Conservation (phyloP, 2,113 vertebrate genomes). For the Pterocles burchelli region DNA sequence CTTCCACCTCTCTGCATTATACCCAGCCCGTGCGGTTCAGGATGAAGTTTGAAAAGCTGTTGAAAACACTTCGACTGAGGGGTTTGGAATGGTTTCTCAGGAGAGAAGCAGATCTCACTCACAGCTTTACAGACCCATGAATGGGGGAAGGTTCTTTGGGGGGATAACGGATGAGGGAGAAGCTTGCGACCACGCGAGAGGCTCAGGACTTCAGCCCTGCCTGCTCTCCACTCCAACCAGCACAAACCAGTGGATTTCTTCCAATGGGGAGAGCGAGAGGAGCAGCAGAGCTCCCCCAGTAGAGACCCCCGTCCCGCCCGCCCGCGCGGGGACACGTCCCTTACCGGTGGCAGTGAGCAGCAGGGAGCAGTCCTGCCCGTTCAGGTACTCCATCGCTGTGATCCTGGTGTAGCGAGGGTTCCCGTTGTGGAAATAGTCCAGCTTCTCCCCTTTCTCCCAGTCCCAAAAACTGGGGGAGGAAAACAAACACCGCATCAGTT, state of each 20-base stretch:
- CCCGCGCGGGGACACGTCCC: accelerated
- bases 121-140: neutral
- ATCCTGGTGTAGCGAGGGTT: slow-evolving; percentile 96
- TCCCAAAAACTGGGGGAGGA: slow-evolving; percentile 88
- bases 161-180: neutral
- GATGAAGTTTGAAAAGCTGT: neutral
- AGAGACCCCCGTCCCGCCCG: neutral
- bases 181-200: neutral
- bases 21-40: neutral
- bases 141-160: neutral
- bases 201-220: neutral
- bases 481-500: neutral
- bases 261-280: too few relatives aligned
- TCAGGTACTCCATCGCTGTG: slow-evolving; percentile 97
- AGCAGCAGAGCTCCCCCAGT: too few relatives aligned
- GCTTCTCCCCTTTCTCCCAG: slow-evolving; percentile 96
- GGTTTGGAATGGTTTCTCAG: neutral
- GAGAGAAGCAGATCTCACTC: neutral
- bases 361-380: slow-evolving; percentile 88
- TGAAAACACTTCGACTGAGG: neutral
- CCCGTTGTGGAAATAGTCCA: slow-evolving; percentile 98
- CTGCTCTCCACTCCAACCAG: neutral
- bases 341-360: slow-evolving; percentile 88
- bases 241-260: too few relatives aligned
- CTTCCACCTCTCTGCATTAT: slow-evolving; percentile 23